Conservation (phyloP, 2,113 vertebrate genomes). For the Pedionomus torquatus region DNA sequence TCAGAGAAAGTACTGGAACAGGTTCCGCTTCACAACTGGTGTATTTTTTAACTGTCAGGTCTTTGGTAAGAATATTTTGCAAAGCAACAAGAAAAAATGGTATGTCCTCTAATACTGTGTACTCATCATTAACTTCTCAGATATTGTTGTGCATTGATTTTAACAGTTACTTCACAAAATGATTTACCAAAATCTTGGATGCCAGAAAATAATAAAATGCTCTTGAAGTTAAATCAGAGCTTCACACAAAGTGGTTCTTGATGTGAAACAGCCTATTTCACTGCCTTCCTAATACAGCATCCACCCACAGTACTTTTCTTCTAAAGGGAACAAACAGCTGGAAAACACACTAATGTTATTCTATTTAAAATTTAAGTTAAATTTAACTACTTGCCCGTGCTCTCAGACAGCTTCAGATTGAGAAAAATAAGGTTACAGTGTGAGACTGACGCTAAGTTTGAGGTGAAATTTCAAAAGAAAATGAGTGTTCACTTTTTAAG, state of each 20-base stretch:
- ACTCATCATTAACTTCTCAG: constrained; percentile 42
- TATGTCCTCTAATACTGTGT: not conserved
- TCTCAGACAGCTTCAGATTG: not conserved
- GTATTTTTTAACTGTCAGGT: not conserved
- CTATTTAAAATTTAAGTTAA: constrained; percentile 6
- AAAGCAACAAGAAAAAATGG: constrained; percentile 25
- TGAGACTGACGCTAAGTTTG: not conserved
- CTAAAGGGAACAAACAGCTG: constrained; percentile 30
- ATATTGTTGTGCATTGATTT: not conserved
- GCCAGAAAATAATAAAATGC: not conserved
- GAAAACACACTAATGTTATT: not conserved
- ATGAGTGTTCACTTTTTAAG: not conserved
- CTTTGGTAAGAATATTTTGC: constrained; percentile 29
- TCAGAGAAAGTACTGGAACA: not conserved
- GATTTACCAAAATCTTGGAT: not conserved
- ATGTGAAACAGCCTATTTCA: not conserved
- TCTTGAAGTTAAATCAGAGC: not conserved
- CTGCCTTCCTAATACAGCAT: not conserved
- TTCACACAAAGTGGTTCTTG: not conserved
- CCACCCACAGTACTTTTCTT: not conserved
- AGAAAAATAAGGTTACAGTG: not conserved
- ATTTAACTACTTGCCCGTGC: not conserved
- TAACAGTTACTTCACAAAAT: constrained; percentile 19
- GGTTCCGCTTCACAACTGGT: not conserved
- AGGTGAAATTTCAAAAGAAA: not conserved